phyloP scores from a whole-genome alignment of 1,140 invertebrate species.

The Apocrypta bakeri region DNA sequence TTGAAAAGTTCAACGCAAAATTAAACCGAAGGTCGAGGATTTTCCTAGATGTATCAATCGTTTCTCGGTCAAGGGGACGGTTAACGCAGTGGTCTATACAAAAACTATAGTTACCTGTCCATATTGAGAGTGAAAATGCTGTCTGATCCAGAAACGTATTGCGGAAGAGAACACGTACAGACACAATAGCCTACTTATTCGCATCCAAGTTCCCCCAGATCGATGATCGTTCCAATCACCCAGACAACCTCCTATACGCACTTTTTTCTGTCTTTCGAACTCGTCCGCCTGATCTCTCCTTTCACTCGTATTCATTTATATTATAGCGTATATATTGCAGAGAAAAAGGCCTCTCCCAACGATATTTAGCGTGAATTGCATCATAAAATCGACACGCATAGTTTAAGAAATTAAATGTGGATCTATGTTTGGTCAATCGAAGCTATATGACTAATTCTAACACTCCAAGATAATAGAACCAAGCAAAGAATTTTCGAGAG shows the following conservation, averaged over 20 bases:
- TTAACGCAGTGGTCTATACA: no score
- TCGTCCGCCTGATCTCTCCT: slow-evolving; percentile 28
- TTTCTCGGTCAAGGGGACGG: no score
- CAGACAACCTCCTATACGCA: background rate
- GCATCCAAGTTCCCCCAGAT: slow-evolving; percentile 2
- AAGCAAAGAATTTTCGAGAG: no score
- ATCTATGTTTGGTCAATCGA: no score
- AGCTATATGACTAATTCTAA: no score
- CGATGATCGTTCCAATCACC: background rate
- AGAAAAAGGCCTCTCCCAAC: background rate
- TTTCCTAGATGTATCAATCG: no score
- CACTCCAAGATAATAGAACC: no score
- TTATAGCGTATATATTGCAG: background rate
- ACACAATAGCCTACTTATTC: slow-evolving; percentile 22
- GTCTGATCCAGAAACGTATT: background rate
- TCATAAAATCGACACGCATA: background rate
- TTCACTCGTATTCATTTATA: slow-evolving; percentile 8
- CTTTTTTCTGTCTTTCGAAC: background rate
- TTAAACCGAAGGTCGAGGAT: background rate
- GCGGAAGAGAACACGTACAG: slow-evolving; percentile 15
- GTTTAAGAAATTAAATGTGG: no score
- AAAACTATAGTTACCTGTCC: no score
- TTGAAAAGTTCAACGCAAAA: background rate
- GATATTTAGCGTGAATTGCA: background rate
- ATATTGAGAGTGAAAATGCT: slow-evolving; percentile 10